A percentile compares a stretch with the other conserved stretches of the same genome.
phyloP scores from a whole-genome alignment of 2,113 vertebrate genomes.

The Centropus unirufus region DNA sequence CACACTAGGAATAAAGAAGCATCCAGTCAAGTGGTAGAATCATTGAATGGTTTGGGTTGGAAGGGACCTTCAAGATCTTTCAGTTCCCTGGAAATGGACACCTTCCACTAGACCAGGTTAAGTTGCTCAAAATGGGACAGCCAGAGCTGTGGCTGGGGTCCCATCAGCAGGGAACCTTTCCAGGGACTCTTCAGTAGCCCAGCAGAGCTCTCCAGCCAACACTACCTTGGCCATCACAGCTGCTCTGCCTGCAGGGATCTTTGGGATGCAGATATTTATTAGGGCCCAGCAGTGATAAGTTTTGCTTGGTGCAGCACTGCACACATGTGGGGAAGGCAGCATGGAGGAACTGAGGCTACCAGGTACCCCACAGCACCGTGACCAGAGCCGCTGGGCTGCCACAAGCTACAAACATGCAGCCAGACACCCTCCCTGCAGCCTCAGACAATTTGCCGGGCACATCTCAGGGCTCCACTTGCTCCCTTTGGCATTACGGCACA shows the following conservation, averaged over 20 bases:
- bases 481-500: not conserved
- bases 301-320: not conserved
- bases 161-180: not conserved
- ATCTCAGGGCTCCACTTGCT: not conserved
- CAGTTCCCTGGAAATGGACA: too few species aligned
- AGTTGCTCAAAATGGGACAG: not conserved
- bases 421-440: not conserved
- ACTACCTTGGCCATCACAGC: not conserved
- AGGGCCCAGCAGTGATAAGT: not conserved
- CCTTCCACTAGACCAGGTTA: too few species aligned
- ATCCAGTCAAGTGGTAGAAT: not conserved
- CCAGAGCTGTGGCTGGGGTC: not conserved
- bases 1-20: not conserved
- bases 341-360: not conserved
- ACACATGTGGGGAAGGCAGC: rapidly evolving
- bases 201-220: not conserved
- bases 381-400: too few species aligned
- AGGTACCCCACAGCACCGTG: too few species aligned
- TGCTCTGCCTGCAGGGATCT: not conserved
- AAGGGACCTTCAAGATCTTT: too few species aligned
- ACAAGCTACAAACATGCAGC: too few species aligned
- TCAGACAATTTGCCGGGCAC: rapidly evolving
- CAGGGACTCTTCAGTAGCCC: not conserved
- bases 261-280: not conserved
- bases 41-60: too few species aligned